Conservation (phyloP, 1,140 invertebrate genomes). For the Caenorhabditis latens region DNA sequence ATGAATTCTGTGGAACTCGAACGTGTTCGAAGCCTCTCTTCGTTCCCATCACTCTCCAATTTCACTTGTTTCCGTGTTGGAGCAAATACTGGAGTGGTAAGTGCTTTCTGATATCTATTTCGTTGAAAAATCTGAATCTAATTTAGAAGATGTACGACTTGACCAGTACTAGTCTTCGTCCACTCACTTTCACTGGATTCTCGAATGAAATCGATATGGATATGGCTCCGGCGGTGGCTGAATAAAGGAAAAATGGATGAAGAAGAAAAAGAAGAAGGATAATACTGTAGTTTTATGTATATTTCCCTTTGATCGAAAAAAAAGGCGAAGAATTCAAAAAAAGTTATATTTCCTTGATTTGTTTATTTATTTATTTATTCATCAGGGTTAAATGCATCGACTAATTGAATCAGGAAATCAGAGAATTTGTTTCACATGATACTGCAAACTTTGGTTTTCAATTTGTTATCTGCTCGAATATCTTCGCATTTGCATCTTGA, state of each 20-base stretch:
- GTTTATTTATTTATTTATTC: too few relatives aligned
- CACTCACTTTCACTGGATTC: conserved; percentile 44
- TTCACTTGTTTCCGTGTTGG: conserved; percentile 17
- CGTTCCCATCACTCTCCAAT: conserved; percentile 22
- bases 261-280: too few relatives aligned
- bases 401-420: neutral
- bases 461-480: conserved; percentile 51
- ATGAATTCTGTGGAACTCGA: conserved; percentile 1
- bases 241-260: too few relatives aligned
- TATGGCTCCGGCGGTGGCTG: too few relatives aligned
- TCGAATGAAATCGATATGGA: conserved; percentile 31
- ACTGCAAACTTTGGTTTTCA: conserved; percentile 57
- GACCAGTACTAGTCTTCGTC: conserved; percentile 6
- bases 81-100: neutral
- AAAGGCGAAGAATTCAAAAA: too few relatives aligned
- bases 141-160: conserved; percentile 43
- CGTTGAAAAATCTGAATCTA: too few relatives aligned
- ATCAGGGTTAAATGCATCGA: too few relatives aligned
- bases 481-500: conserved; percentile 48
- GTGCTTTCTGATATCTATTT: neutral
- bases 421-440: neutral
- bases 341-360: too few relatives aligned
- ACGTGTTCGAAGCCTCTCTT: conserved; percentile 18
- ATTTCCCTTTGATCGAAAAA: too few relatives aligned
- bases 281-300: too few relatives aligned